These are phyloP conservation scores for Parelbella ahira DNA, from an alignment of 2,888 invertebrate species.

Conservation along the genomic window DNA sequence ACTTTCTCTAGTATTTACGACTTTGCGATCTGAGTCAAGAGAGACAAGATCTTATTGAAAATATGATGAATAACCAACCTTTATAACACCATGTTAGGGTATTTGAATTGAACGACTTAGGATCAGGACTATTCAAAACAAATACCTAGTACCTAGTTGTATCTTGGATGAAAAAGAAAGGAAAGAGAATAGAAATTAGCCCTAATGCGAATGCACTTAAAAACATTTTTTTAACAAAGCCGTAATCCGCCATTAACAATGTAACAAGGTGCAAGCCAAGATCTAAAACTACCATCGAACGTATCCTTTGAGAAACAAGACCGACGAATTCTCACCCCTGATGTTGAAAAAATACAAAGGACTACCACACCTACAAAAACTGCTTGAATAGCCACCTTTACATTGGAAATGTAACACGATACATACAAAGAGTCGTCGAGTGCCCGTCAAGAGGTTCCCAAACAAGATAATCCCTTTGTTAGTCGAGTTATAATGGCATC, in stretches of 20 bases:
- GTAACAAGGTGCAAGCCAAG: constrained; percentile 32
- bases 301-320: constrained; percentile 42
- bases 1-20: neutral
- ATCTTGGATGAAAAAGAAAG: no score
- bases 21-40: neutral
- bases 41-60: neutral
- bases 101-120: no score
- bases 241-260: constrained; percentile 26
- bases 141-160: no score
- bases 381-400: constrained; percentile 59
- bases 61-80: no score
- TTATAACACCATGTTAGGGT: no score
- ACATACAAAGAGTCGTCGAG: constrained; percentile 62
- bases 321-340: constrained; percentile 61
- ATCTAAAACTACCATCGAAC: constrained; percentile 30
- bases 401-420: constrained; percentile 66
- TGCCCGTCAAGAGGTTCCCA: constrained; percentile 76
- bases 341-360: constrained; percentile 45
- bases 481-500: constrained; percentile 69
- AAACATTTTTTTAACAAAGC: no score
- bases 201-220: constrained; percentile 12
- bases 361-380: constrained; percentile 70
- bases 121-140: no score
- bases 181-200: no score
- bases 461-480: constrained; percentile 78